phyloP scores from a whole-genome alignment of 2,888 invertebrate species.

The Cheilosia scutellata region DNA sequence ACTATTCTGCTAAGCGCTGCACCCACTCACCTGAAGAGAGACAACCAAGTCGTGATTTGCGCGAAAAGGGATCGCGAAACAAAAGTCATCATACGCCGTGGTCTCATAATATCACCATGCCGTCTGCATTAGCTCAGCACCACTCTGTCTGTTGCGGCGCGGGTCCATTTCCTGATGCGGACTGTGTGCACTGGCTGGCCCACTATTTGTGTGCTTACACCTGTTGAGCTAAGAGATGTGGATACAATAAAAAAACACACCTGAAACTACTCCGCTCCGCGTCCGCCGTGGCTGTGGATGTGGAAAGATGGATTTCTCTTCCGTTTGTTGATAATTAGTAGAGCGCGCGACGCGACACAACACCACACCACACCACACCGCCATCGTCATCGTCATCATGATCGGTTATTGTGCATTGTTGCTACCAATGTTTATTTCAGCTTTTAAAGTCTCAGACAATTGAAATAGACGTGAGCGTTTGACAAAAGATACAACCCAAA shows the following conservation, averaged over 20 bases:
- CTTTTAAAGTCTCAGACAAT: conserved; percentile 53
- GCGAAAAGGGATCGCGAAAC: conserved; percentile 59
- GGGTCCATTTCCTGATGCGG: conserved; percentile 54
- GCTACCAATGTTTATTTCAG: conserved; percentile 21
- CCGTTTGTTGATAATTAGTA: conserved; percentile 72
- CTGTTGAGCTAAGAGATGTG: conserved; percentile 25
- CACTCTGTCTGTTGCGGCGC: conserved; percentile 4
- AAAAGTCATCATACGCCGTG: conserved; percentile 51
- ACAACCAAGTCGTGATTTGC: conserved; percentile 61
- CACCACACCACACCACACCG: conserved; percentile 32
- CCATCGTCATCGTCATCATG: not conserved
- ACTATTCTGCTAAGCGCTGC: conserved; percentile 30
- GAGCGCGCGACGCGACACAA: conserved; percentile 69
- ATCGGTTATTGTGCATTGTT: conserved; percentile 51
- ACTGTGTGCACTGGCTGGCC: conserved; percentile 11
- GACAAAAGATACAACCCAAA: conserved; percentile 44
- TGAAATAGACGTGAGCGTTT: conserved; percentile 57
- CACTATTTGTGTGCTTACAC: conserved; percentile 48
- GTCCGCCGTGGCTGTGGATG: not conserved
- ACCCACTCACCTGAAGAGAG: conserved; percentile 64
- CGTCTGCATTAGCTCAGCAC: not conserved
- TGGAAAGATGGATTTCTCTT: conserved; percentile 70
- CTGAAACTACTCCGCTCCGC: conserved; percentile 34
- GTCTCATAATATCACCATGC: conserved; percentile 37
- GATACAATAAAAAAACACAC: conserved; percentile 31